Evolutionary conservation across 2,888 invertebrate genomes (phyloP).

Genomic region (Sinhomidia bicolor): DNA sequence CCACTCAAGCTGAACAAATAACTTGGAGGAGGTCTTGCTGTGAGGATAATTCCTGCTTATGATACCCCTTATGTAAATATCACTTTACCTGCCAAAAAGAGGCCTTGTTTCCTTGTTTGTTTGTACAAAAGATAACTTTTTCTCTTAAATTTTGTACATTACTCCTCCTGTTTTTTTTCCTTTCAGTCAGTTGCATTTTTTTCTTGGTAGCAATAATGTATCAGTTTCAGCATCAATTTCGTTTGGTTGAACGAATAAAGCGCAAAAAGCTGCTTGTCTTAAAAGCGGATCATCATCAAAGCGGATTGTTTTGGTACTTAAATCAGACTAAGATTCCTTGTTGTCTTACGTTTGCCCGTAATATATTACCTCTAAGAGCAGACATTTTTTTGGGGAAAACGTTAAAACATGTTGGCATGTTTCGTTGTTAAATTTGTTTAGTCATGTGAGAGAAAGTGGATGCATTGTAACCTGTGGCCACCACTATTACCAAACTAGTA

Average conservation of each 20-base stretch:
- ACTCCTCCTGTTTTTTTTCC: neutral
- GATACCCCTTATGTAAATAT: constrained; percentile 62
- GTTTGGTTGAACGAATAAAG: constrained; percentile 58
- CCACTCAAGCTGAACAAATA: constrained; percentile 66
- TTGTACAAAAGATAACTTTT: constrained; percentile 52
- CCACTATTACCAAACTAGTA: neutral
- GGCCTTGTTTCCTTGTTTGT: constrained; percentile 25
- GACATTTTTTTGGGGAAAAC: neutral
- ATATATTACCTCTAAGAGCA: neutral
- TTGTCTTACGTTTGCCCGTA: constrained; percentile 16
- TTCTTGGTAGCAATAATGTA: constrained; percentile 44
- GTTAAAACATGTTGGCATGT: constrained; percentile 52
- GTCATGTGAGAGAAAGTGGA: constrained; percentile 25
- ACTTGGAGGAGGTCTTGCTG: constrained; percentile 70
- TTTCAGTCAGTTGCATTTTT: constrained; percentile 15
- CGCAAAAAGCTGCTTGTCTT: constrained; percentile 63
- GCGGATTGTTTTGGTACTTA: constrained; percentile 69
- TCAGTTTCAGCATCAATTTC: constrained; percentile 70
- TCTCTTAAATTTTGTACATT: constrained; percentile 11
- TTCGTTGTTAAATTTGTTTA: constrained; percentile 11
- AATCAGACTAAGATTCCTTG: neutral
- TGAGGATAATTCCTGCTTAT: constrained; percentile 53
- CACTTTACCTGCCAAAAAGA: constrained; percentile 65
- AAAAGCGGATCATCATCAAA: constrained; percentile 72
- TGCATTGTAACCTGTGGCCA: neutral